Evolutionary conservation across 2,113 vertebrate species (phyloP), one percentile per base, ranked within the genome.

Genomic region (Aphelocoma coerulescens): DNA sequence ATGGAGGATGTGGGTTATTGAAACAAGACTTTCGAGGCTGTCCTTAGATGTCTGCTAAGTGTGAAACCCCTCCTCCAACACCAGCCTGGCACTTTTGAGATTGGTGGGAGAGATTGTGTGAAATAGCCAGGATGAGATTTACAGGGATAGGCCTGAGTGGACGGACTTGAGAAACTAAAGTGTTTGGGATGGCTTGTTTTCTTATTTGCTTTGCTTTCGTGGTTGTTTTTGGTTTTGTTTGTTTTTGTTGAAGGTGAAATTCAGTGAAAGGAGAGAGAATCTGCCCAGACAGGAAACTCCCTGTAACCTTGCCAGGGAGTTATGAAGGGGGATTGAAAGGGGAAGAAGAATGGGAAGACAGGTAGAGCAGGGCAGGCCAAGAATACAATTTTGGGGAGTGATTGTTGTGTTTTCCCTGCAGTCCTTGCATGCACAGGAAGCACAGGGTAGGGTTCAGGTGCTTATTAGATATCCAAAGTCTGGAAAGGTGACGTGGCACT

Each of bases 361-460:
- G 49, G 8, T 27, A 19, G n/a, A 62, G 32, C n/a, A 63, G 27
- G 7, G 28, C 14, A 66, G 39, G 13, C 14, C 13, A 43, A 39
- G 32, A 39, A 16, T n/a, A 10, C 3, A 16, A 33, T 16, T 33
- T 12, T 66, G 15, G 30, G 55, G 37, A 41, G 10, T 0, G 0
- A 27, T 16, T 81, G 17, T 23, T 21, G 3, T 1, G 2, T 69
- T 73, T 84, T 43, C 28, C 39, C 19, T 65, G 24, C 18, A 55
- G 32, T 11, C 41, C 65, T 27, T 54, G 41, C 7, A 4, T 5
- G 28, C 32, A 6, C 6, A 7, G 8, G 32, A 18, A 20, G 5
- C 7, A 4, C 0, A 0, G 49, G 12, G 32, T 20, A 11, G 28
- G 41, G 21, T 59, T 46, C 26, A 23, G 48, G 48, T 7, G 6